Evolutionary conservation across 2,113 vertebrate species (phyloP), one percentile per base, ranked within the genome.

Genomic region (Phaetusa simplex): DNA sequence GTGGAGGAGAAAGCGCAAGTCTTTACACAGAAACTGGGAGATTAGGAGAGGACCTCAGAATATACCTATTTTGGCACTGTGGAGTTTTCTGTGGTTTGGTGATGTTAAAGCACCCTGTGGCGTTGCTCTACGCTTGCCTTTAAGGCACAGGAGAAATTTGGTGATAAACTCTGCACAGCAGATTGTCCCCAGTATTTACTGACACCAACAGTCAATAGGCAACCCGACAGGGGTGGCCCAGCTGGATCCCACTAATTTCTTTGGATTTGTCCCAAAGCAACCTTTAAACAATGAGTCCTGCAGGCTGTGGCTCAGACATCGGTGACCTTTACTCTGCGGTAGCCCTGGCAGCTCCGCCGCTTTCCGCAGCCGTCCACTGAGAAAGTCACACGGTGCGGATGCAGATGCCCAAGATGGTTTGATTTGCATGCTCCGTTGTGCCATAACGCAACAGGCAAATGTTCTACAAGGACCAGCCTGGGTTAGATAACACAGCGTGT

Each of bases 351-450:
- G 90, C 85, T 91, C 69, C 40, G 26, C 36, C 0, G 4, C 58
- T 92, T 83, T 74, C 67, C 0, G 0, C 34, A 86, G 17, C 43
- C 14, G 1, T 53, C 62, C 20, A 3, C 59, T 21, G 59, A 53
- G 77, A 65, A 38, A 3, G 69, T 78, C n/a, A 59, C 7, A 1
- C 1, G 4, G 8, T 50, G 7, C 0, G 0, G 67, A 36, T 14
- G 47, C 24, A 14, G 59, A 17, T 4, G 30, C 30, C 77, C 73
- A 12, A 8, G 49, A 26, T 38, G 34, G 36, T n/a, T 92, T 15
- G 58, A 52, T 95, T 93, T 95, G 91, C 38, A 8, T 93, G 61
- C 20, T 79, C 53, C 4, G 0, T 38, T 91, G 80, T 92, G 81
- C 77, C 5, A 0, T 30, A 84, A 45, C 27, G 22, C 15, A 85